phyloP scores from a whole-genome alignment of 2,113 vertebrate species.

The Scopus umbretta region DNA sequence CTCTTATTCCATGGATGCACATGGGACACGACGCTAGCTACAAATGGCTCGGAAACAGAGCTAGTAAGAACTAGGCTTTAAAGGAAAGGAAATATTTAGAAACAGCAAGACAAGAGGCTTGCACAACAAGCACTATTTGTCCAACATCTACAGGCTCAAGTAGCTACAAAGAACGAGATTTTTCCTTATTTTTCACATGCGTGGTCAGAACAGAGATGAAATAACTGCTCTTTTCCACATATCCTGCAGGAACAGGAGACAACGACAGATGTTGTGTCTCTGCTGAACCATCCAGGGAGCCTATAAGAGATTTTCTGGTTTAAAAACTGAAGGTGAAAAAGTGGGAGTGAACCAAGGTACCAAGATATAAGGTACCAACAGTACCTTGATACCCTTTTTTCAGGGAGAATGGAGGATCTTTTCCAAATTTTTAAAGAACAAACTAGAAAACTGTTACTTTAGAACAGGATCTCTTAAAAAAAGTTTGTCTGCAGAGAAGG shows the following conservation, averaged over 20 bases:
- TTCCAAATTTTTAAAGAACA: background rate
- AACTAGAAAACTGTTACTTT: background rate
- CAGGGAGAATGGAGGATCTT: background rate
- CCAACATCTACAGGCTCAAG: background rate
- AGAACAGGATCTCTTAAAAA: background rate
- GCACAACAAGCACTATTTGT: background rate
- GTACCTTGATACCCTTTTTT: accelerated
- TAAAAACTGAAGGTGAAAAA: background rate
- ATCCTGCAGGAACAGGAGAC: background rate
- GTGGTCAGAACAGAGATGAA: background rate
- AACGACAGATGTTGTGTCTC: background rate
- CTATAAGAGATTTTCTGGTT: background rate
- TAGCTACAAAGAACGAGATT: background rate
- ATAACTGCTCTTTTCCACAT: background rate
- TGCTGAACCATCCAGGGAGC: background rate
- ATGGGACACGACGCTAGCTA: accelerated
- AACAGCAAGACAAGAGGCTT: background rate
- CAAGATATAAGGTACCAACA: background rate
- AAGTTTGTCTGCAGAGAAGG: background rate
- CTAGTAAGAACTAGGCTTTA: background rate
- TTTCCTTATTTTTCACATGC: background rate
- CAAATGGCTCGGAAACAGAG: background rate
- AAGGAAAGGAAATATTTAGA: background rate
- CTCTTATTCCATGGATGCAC: background rate
- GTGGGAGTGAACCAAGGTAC: background rate